Evolutionary conservation across 2,113 vertebrate genomes (phyloP).

Genomic region (Toxostoma redivivum): DNA sequence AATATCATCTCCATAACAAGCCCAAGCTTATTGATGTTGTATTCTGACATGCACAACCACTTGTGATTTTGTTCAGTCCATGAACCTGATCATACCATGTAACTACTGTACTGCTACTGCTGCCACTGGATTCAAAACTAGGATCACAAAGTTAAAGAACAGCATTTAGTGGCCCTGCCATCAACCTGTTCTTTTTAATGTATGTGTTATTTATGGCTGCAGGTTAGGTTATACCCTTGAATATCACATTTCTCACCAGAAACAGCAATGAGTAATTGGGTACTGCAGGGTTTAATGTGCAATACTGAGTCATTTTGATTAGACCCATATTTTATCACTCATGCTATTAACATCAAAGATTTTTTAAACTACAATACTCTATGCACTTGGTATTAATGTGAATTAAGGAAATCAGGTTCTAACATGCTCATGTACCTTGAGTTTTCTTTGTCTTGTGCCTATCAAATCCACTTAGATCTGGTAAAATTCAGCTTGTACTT

Average conservation of each 20-base stretch:
- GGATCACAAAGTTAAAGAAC: not conserved
- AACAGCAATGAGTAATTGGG: conserved; percentile 62
- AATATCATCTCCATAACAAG: not conserved
- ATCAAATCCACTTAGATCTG: not conserved
- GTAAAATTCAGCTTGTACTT: not conserved
- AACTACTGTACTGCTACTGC: not conserved
- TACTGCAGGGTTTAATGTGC: conserved; percentile 49
- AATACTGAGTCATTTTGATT: conserved; percentile 66
- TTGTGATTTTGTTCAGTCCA: not conserved
- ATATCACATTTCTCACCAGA: conserved; percentile 59
- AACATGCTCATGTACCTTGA: not conserved
- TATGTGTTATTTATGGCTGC: conserved; percentile 32
- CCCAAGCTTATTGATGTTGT: conserved; percentile 31
- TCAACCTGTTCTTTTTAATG: conserved; percentile 5
- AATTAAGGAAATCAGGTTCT: conserved; percentile 12
- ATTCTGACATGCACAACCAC: conserved; percentile 24
- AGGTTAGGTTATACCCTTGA: conserved; percentile 25
- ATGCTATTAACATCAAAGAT: conserved; percentile 34
- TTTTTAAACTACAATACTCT: not conserved
- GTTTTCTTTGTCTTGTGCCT: not conserved
- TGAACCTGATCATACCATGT: not conserved
- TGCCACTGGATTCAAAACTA: not conserved
- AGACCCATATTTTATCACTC: conserved; percentile 65
- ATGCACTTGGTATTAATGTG: not conserved
- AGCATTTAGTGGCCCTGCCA: not conserved